Conservation (phyloP, 2,888 invertebrate species). For the Caenorhabditis sp. region DNA sequence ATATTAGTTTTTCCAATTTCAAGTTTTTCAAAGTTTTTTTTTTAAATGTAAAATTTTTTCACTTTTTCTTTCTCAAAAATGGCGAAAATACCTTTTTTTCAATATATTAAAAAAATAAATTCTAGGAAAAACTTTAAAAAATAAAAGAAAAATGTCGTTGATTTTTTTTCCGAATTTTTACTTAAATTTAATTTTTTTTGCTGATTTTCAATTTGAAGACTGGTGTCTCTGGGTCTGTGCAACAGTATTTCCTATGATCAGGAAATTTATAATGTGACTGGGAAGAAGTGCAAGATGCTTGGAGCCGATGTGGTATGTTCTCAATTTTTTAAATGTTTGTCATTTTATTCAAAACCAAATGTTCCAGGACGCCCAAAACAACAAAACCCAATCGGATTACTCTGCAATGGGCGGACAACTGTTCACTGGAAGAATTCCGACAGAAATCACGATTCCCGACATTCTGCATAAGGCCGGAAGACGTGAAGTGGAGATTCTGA, state of each 20-base stretch:
- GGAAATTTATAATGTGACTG: conserved; percentile 34
- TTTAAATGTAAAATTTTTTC: too few relatives aligned
- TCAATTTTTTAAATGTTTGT: not conserved
- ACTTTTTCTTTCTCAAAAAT: too few relatives aligned
- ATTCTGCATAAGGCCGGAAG: conserved; percentile 24
- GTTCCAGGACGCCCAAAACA: conserved; percentile 8
- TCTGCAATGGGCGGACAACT: conserved; percentile 18
- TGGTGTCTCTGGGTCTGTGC: conserved; percentile 52
- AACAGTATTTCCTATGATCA: conserved; percentile 46
- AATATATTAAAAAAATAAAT: too few relatives aligned
- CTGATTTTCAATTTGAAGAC: conserved; percentile 23
- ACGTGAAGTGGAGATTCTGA: conserved; percentile 45
- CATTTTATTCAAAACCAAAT: not conserved
- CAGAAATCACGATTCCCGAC: conserved; percentile 14
- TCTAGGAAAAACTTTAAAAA: too few relatives aligned
- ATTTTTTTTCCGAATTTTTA: too few relatives aligned
- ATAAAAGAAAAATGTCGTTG: not conserved
- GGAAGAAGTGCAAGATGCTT: conserved; percentile 27
- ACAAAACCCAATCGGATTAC: not conserved
- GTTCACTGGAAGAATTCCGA: conserved; percentile 38
- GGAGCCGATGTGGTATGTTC: conserved; percentile 38
- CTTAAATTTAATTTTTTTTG: too few relatives aligned
- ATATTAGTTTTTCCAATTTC: too few relatives aligned
- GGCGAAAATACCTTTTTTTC: too few relatives aligned
- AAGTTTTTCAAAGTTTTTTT: too few relatives aligned